Percentiles rank a stretch among this genome's conserved stretches.
These are phyloP conservation scores for Nerophis ophidion DNA, from an alignment of 2,113 vertebrate species.

Conservation along the genomic window DNA sequence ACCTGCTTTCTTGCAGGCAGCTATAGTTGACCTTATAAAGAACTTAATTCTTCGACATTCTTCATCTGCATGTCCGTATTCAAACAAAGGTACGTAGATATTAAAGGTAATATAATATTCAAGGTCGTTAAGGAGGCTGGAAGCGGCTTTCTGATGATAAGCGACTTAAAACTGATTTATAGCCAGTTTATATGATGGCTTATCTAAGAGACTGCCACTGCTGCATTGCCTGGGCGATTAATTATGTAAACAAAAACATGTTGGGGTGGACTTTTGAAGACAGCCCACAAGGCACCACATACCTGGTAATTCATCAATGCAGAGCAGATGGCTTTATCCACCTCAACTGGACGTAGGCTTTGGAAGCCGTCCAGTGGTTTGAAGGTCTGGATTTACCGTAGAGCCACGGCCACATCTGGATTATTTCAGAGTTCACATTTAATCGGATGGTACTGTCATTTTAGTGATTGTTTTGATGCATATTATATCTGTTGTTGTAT, in stretches of 20 bases:
- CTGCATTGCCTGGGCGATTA: not conserved
- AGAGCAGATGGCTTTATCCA: conserved; percentile 21
- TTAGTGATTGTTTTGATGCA: not conserved
- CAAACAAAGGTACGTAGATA: not conserved
- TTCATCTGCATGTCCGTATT: no score
- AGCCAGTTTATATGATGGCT: not conserved
- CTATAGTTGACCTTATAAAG: no score
- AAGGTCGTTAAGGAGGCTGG: conserved; percentile 20
- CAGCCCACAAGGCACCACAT: not conserved
- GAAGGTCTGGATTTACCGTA: not conserved
- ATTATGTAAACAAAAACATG: not conserved
- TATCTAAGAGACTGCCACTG: conserved; percentile 1
- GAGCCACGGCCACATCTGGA: conserved; percentile 37
- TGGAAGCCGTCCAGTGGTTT: conserved; percentile 6
- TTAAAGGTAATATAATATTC: conserved; percentile 16
- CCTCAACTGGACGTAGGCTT: conserved; percentile 4
- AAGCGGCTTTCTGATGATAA: not conserved
- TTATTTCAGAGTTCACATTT: conserved; percentile 16
- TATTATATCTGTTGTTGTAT: no score
- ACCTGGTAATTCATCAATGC: not conserved
- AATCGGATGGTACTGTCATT: conserved; percentile 20
- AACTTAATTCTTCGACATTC: no score
- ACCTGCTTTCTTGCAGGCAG: no score
- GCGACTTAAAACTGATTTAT: conserved; percentile 11
- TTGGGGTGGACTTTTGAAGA: not conserved